These are phyloP conservation scores for Castor canadensis DNA, from an alignment of 2,113 vertebrate species.

Conservation along the genomic window DNA sequence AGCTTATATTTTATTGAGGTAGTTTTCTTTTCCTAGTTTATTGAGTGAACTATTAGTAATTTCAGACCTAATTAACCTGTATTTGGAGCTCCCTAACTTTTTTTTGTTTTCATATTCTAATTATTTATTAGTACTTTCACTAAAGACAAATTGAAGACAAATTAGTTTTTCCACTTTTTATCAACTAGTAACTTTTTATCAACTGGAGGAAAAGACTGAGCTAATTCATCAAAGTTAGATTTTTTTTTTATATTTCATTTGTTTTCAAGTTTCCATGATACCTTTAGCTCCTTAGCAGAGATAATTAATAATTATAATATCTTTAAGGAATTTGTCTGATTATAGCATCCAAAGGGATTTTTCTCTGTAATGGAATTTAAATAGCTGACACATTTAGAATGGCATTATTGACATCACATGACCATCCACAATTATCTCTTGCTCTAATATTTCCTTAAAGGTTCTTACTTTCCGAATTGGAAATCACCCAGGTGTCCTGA, in stretches of 20 bases:
- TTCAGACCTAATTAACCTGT: neutral
- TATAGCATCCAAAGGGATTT: neutral
- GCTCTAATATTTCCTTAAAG: slow-evolving; percentile 64
- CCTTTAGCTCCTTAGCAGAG: neutral
- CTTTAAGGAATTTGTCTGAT: slow-evolving; percentile 5
- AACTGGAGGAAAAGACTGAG: slow-evolving; percentile 5
- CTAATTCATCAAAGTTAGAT: neutral
- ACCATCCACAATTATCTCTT: neutral
- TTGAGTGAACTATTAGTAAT: neutral
- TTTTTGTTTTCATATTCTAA: neutral
- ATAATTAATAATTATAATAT: neutral
- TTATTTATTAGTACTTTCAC: neutral
- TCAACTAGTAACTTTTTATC: neutral
- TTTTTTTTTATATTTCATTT: neutral
- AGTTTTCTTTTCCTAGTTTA: neutral
- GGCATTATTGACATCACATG: neutral
- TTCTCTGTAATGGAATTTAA: neutral
- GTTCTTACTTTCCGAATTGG: slow-evolving; percentile 80
- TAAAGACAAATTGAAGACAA: neutral
- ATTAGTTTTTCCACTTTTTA: slow-evolving; percentile 16
- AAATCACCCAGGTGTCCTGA: slow-evolving; percentile 78
- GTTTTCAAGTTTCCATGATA: neutral
- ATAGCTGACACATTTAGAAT: neutral
- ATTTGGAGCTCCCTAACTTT: neutral
- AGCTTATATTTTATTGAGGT: neutral